These are phyloP conservation scores for Volucella bombylans DNA, from an alignment of 2,888 invertebrate species.

Conservation along the genomic window DNA sequence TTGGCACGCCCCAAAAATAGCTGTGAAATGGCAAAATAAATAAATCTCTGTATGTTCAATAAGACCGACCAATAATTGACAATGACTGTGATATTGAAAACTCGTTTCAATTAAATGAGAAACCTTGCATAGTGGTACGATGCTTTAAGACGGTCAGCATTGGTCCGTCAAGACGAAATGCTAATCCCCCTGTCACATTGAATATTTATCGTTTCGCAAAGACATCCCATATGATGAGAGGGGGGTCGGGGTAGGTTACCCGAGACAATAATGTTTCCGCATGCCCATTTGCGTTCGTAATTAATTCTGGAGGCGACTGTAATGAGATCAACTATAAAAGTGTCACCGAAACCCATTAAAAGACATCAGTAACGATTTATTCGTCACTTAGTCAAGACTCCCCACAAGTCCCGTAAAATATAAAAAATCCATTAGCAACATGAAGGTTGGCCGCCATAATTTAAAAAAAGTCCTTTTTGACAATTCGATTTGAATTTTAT, in stretches of 20 bases:
- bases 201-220: constrained; percentile 60
- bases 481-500: constrained; percentile 5
- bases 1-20: constrained; percentile 53
- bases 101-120: constrained; percentile 34
- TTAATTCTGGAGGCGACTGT: constrained; percentile 50
- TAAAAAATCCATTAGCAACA: constrained; percentile 76
- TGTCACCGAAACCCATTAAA: constrained; percentile 28
- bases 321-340: constrained; percentile 66
- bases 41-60: constrained; percentile 9
- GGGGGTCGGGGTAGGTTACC: background rate
- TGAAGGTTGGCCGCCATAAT: constrained; percentile 78
- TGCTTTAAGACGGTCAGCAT: background rate
- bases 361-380: constrained; percentile 80
- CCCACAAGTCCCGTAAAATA: constrained; percentile 69
- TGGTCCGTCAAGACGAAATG: constrained; percentile 43
- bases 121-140: background rate
- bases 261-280: constrained; percentile 50
- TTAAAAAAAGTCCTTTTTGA: background rate
- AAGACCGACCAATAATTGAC: background rate
- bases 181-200: constrained; percentile 65
- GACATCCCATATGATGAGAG: constrained; percentile 34
- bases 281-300: constrained; percentile 55
- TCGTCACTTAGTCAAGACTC: constrained; percentile 77
- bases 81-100: constrained; percentile 40
- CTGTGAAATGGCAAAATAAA: constrained; percentile 22